Conservation (phyloP, 2,888 invertebrate species). For the Calephelis perditalis region DNA sequence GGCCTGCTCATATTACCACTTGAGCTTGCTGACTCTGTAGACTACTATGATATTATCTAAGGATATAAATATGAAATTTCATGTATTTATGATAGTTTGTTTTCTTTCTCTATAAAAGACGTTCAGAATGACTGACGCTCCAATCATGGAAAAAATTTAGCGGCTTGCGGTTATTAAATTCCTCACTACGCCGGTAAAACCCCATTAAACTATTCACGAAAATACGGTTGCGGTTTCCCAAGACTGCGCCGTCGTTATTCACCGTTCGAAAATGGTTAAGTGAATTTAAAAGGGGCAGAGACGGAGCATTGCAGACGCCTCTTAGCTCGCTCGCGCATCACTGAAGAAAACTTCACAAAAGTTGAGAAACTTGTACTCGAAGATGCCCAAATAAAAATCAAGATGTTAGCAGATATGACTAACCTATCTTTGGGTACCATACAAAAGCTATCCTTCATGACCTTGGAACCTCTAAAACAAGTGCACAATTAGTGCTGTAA, state of each 20-base stretch:
- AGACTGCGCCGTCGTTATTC: slow-evolving; percentile 16
- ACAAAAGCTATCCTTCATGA: slow-evolving; percentile 11
- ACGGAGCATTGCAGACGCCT: slow-evolving; percentile 4
- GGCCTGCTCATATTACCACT: too few species aligned
- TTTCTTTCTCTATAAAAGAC: not conserved
- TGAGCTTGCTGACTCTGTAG: too few species aligned
- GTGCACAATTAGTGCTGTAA: slow-evolving; percentile 10
- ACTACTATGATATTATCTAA: slow-evolving; percentile 4
- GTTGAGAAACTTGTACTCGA: not conserved
- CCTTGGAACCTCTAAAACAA: not conserved
- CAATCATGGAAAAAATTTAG: slow-evolving; percentile 22
- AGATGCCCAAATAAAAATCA: not conserved
- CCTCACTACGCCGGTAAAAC: slow-evolving; percentile 25
- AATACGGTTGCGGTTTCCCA: slow-evolving; percentile 22
- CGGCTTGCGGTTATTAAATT: slow-evolving; percentile 25
- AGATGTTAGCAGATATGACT: not conserved
- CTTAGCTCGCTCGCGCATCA: not conserved
- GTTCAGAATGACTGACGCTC: not conserved
- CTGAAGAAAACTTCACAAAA: not conserved
- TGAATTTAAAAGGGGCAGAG: slow-evolving; percentile 10
- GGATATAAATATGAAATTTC: slow-evolving; percentile 1
- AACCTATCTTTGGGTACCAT: slow-evolving; percentile 1
- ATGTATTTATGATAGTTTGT: not conserved
- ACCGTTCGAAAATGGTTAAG: slow-evolving; percentile 16
- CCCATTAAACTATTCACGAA: slow-evolving; percentile 24